These are phyloP conservation scores for Anagrus nilaparvatae DNA, from an alignment of 1,140 invertebrate species.

Conservation along the genomic window DNA sequence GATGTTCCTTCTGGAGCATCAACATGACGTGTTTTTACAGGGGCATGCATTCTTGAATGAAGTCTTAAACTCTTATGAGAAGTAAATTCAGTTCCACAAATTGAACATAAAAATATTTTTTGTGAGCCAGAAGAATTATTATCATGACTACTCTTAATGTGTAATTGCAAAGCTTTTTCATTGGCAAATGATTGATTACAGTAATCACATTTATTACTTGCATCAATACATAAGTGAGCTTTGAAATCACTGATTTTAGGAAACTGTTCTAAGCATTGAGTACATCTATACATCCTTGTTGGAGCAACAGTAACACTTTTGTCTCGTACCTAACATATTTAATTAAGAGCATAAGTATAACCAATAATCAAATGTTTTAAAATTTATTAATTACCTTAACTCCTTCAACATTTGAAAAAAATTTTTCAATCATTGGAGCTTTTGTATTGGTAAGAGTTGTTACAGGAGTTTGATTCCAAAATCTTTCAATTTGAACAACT, in stretches of 20 bases:
- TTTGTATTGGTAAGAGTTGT: constrained; percentile 23
- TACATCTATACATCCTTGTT: constrained; percentile 33
- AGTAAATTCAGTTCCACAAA: constrained; percentile 55
- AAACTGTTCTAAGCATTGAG: constrained; percentile 34
- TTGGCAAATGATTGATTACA: constrained; percentile 37
- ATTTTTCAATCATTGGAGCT: constrained; percentile 39
- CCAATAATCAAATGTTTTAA: not conserved
- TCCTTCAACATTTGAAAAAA: constrained; percentile 39
- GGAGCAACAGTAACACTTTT: constrained; percentile 22
- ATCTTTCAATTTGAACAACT: constrained; percentile 46
- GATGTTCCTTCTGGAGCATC: constrained; percentile 41
- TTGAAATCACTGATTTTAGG: constrained; percentile 32
- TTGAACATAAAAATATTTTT: constrained; percentile 41
- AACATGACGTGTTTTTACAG: constrained; percentile 48
- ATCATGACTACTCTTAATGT: constrained; percentile 32
- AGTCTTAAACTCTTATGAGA: constrained; percentile 57
- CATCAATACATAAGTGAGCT: constrained; percentile 31
- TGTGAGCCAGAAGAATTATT: constrained; percentile 23
- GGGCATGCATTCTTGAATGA: constrained; percentile 61
- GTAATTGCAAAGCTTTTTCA: constrained; percentile 31
- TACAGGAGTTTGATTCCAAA: constrained; percentile 36
- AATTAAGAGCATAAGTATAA: not conserved
- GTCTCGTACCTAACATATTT: constrained; percentile 27
- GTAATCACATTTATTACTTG: constrained; percentile 33
- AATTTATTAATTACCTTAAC: constrained; percentile 27